A percentile compares a stretch with the other conserved stretches of the same genome.
Evolutionary conservation across 1,140 invertebrate species (phyloP).

Genomic region (Sminthurinus signatus): DNA sequence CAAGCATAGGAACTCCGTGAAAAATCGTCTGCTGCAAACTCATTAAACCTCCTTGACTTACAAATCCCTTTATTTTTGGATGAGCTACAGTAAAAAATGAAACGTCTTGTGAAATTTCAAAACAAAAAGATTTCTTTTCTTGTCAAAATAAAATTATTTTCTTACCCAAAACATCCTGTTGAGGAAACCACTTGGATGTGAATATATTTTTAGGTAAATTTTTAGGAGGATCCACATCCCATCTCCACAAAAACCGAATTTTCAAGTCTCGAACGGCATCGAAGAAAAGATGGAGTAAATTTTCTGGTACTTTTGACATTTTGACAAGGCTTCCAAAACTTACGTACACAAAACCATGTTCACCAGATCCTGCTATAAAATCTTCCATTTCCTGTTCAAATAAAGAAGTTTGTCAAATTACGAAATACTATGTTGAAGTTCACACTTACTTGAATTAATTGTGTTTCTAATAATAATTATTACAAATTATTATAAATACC

Average conservation of each 20-base stretch:
- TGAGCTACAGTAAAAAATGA: constrained; percentile 36
- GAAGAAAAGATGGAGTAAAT: constrained; percentile 18
- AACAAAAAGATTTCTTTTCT: too few relatives aligned
- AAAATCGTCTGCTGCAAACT: constrained; percentile 29
- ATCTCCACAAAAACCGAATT: constrained; percentile 19
- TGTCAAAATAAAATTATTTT: too few relatives aligned
- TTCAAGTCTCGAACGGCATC: constrained; percentile 4
- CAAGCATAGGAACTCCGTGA: constrained; percentile 16
- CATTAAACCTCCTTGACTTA: constrained; percentile 27
- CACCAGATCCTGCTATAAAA: not conserved
- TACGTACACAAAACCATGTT: constrained; percentile 21
- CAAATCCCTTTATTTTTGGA: constrained; percentile 24
- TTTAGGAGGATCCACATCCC: constrained; percentile 1
- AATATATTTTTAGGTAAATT: constrained; percentile 21
- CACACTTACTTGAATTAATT: not conserved
- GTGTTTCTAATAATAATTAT: not conserved
- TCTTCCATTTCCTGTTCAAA: not conserved
- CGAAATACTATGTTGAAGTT: not conserved
- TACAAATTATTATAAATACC: not conserved
- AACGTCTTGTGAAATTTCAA: too few relatives aligned
- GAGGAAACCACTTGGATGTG: constrained; percentile 20
- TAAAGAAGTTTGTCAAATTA: not conserved
- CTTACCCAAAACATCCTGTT: constrained; percentile 25
- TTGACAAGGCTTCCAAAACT: constrained; percentile 21
- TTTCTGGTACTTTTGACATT: constrained; percentile 6